Evolutionary conservation across 2,113 vertebrate genomes (phyloP), one percentile per base, ranked within the genome.

Genomic region (Pterocles orientalis): DNA sequence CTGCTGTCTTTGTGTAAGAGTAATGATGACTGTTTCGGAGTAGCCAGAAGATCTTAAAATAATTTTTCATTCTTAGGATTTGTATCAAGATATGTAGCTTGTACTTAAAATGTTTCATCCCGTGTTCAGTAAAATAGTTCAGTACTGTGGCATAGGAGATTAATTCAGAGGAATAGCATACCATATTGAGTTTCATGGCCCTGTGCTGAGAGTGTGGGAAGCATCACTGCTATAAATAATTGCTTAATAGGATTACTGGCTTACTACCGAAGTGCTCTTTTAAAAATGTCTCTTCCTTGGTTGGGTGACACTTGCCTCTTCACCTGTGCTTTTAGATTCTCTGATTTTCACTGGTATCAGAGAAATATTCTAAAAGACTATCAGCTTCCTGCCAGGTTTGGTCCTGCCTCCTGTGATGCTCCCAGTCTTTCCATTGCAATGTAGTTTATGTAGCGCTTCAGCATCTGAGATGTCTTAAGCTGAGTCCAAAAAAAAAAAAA

Each of bases 41-140:
- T 82, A 91, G 62, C 68, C n/a, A 93, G 65, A 95, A 70, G 82
- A 64, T 95, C 41, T 72, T 69, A 57, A 93, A 95, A 72, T 77
- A 91, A 64, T 85, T 91, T 80, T 85, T 76, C 71, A 33, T 86
- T 66, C 61, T 95, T 94, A 87, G 68, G 81, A 61, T 91, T 87
- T 84, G 5, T 87, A 56, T 80, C 34, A 21, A 2, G 9, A 88
- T 47, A 45, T 19, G 71, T 78, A 82, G 60, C 64, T 95, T 88
- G 43, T 90, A 94, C 88, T 94, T 93, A 91, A 93, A 92, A 23
- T 76, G 28, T 45, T 90, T 92, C 21, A 57, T 92, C 69, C 53
- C 5, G 2, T 72, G 16, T 53, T 54, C 47, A 82, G 45, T 79
- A 64, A 68, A 88, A 71, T 41, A 86, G 48, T 83, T 93, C 39